These are phyloP conservation scores for Siderastrea radians DNA, from an alignment of 92 coral and sea anemone species.

Conservation along the genomic window DNA sequence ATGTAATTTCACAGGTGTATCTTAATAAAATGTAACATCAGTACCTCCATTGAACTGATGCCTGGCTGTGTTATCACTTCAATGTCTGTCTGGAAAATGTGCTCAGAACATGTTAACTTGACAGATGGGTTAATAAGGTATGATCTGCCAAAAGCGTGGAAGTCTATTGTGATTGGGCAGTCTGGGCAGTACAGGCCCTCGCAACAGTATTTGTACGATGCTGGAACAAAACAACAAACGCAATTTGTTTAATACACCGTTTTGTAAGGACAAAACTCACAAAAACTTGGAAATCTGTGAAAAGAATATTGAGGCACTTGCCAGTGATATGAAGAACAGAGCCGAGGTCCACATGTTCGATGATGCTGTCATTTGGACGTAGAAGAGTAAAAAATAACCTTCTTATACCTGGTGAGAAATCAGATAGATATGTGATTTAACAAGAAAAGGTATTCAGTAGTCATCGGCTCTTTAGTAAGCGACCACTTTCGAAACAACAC, in stretches of 20 bases:
- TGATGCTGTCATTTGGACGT: background rate
- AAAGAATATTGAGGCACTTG: background rate
- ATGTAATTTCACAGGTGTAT: too few species aligned
- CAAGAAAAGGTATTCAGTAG: too few species aligned
- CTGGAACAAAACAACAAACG: constrained; percentile 24
- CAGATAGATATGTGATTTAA: background rate
- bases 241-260: too few species aligned
- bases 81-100: constrained; percentile 30
- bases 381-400: constrained; percentile 19
- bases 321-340: constrained; percentile 33
- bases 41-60: constrained; percentile 62
- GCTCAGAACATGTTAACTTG: constrained; percentile 45
- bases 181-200: constrained; percentile 74
- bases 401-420: constrained; percentile 20
- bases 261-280: background rate
- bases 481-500: too few species aligned
- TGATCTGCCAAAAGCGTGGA: constrained; percentile 41
- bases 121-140: constrained; percentile 46
- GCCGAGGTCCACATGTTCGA: constrained; percentile 26
- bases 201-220: constrained; percentile 75
- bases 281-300: background rate
- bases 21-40: background rate
- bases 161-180: constrained; percentile 54
- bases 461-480: too few species aligned
- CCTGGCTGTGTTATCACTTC: constrained; percentile 75